Evolutionary conservation across 2,113 vertebrate species (phyloP).

Genomic region (Triplophysa rosa): DNA sequence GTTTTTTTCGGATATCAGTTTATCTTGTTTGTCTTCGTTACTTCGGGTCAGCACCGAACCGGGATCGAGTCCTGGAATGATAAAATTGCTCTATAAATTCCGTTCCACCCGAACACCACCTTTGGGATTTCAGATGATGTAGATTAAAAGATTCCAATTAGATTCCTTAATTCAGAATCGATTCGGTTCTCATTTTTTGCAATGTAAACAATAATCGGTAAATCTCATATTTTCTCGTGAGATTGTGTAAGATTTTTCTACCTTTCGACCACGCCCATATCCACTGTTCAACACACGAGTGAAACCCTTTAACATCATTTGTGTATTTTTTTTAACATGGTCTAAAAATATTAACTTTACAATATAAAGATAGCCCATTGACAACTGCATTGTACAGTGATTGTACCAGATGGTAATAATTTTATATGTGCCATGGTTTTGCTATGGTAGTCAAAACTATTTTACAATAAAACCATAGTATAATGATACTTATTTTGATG

Average conservation of each 20-base stretch:
- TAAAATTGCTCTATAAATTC: slow-evolving; percentile 65
- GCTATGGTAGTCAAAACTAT: too few relatives aligned
- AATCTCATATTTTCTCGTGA: slow-evolving; percentile 82
- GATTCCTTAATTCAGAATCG: slow-evolving; percentile 73
- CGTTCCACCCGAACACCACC: slow-evolving; percentile 49
- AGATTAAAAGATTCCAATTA: slow-evolving; percentile 57
- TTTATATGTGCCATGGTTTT: neutral
- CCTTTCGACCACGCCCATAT: slow-evolving; percentile 68
- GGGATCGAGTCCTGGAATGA: slow-evolving; percentile 50
- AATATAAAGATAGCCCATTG: neutral
- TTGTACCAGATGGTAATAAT: neutral
- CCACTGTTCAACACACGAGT: slow-evolving; percentile 59
- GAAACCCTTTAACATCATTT: neutral
- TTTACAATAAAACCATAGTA: neutral
- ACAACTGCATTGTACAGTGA: neutral
- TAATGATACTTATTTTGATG: too few relatives aligned
- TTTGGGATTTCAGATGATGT: slow-evolving; percentile 51
- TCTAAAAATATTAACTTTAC: too few relatives aligned
- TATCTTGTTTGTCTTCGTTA: slow-evolving; percentile 44
- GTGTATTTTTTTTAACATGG: too few relatives aligned
- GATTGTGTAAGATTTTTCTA: slow-evolving; percentile 71
- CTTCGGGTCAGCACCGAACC: slow-evolving; percentile 59
- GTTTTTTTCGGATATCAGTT: slow-evolving; percentile 3
- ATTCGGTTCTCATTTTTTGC: slow-evolving; percentile 73
- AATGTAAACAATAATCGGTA: slow-evolving; percentile 82